Percentiles rank a stretch among this genome's conserved stretches.
Conservation (phyloP, 2,797 vertebrate genomes). For the Anas georgica region DNA sequence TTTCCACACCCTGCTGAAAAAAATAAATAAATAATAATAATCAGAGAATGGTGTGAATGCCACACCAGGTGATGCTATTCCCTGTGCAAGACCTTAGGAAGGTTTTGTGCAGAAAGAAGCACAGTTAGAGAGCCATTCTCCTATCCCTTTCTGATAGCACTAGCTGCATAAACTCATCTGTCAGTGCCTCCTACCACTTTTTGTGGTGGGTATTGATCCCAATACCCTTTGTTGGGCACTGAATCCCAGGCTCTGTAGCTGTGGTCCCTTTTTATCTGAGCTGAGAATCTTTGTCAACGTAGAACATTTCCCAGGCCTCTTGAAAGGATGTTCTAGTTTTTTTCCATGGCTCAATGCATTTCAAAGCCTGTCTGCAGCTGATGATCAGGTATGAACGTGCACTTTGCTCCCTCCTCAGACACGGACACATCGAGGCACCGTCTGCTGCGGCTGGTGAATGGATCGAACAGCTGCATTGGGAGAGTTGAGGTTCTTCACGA, state of each 20-base stretch:
- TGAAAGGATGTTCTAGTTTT: not conserved
- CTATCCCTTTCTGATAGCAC: not conserved
- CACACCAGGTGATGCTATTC: not conserved
- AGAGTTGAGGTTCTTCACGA: slow-evolving; percentile 25
- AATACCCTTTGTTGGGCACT: not conserved
- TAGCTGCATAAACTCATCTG: not conserved
- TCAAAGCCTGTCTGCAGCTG: not conserved
- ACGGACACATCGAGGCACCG: rapidly evolving
- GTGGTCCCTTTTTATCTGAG: not conserved
- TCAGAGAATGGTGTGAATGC: too few species aligned
- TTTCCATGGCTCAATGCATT: rapidly evolving
- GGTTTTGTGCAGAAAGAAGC: not conserved
- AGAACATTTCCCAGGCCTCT: not conserved
- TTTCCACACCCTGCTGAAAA: not conserved
- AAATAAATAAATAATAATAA: not conserved
- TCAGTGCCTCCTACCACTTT: not conserved
- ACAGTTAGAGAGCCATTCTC: not conserved
- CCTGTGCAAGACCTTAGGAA: not conserved
- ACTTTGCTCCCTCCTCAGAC: not conserved
- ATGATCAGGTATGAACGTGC: rapidly evolving
- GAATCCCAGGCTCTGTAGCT: not conserved
- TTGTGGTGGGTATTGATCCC: not conserved
- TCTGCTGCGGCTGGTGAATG: not conserved
- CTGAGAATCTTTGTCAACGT: not conserved
- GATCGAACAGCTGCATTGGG: slow-evolving; percentile 28